A percentile compares a stretch with the other conserved stretches of the same genome.
Evolutionary conservation across 2,797 vertebrate genomes (phyloP).

Genomic region (Neomorphus geoffroyi): DNA sequence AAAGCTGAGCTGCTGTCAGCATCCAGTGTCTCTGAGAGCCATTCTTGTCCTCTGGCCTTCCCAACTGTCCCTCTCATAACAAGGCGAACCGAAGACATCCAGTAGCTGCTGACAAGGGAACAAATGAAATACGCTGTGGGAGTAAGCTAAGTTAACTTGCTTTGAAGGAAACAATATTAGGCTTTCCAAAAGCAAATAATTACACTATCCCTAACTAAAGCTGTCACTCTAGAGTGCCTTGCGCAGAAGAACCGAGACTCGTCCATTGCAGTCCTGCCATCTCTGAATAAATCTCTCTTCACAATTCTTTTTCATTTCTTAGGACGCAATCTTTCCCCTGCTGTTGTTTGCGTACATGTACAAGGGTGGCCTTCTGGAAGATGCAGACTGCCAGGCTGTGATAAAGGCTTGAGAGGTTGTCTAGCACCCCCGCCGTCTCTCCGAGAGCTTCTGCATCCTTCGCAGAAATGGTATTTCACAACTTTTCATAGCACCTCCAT

Average conservation of each 20-base stretch:
- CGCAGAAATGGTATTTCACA: neutral
- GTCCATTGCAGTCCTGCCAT: neutral
- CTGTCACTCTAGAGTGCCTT: neutral
- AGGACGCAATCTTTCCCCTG: neutral
- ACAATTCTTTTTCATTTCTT: neutral
- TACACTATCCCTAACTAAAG: neutral
- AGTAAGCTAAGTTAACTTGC: neutral
- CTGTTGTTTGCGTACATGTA: neutral
- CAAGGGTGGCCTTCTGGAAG: neutral
- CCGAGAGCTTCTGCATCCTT: neutral
- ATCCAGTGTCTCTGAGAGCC: neutral
- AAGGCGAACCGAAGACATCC: neutral
- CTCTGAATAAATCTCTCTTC: neutral
- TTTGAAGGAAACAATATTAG: constrained; percentile 23
- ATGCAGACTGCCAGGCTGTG: neutral
- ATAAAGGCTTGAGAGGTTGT: neutral
- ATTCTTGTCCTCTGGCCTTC: neutral
- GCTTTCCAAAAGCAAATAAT: constrained; percentile 23
- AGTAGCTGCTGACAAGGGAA: neutral
- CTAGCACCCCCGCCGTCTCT: neutral
- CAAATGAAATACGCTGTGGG: neutral
- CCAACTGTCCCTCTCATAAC: neutral
- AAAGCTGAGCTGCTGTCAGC: neutral
- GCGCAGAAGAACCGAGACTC: neutral
- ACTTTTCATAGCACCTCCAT: neutral